Evolutionary conservation across 2,888 invertebrate species (phyloP).

Genomic region (Rhagonycha fulva): DNA sequence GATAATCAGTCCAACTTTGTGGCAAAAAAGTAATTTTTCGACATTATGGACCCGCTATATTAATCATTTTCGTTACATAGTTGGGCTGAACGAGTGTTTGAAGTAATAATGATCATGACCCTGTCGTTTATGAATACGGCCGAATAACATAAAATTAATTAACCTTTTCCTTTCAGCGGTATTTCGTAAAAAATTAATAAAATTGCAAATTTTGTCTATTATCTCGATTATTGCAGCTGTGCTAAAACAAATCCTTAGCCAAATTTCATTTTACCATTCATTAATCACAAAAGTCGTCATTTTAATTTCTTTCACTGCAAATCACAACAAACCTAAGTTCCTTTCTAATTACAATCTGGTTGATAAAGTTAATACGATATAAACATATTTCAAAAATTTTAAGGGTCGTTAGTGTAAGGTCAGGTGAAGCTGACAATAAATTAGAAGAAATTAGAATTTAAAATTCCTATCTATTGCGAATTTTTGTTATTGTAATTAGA

Average conservation of each 20-base stretch:
- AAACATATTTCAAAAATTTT: conserved; percentile 1
- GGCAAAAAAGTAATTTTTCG: neutral
- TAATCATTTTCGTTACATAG: neutral
- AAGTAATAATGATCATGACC: neutral
- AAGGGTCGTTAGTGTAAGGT: conserved; percentile 27
- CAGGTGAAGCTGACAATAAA: conserved; percentile 38
- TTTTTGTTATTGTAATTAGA: conserved; percentile 28
- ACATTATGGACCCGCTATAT: too few species aligned
- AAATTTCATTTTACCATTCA: neutral
- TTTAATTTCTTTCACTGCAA: neutral
- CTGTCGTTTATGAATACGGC: neutral
- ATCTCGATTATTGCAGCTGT: neutral
- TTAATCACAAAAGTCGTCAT: neutral
- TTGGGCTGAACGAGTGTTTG: neutral
- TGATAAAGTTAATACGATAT: neutral
- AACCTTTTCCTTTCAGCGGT: too few species aligned
- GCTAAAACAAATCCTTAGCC: neutral
- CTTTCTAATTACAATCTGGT: neutral
- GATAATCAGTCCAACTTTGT: neutral
- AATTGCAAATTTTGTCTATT: neutral
- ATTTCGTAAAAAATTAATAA: neutral
- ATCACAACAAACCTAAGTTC: neutral
- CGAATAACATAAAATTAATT: too few species aligned
- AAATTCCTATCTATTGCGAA: conserved; percentile 31
- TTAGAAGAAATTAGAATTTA: conserved; percentile 27